Conservation (phyloP, 1,140 invertebrate genomes). For the Triops longicaudatus region DNA sequence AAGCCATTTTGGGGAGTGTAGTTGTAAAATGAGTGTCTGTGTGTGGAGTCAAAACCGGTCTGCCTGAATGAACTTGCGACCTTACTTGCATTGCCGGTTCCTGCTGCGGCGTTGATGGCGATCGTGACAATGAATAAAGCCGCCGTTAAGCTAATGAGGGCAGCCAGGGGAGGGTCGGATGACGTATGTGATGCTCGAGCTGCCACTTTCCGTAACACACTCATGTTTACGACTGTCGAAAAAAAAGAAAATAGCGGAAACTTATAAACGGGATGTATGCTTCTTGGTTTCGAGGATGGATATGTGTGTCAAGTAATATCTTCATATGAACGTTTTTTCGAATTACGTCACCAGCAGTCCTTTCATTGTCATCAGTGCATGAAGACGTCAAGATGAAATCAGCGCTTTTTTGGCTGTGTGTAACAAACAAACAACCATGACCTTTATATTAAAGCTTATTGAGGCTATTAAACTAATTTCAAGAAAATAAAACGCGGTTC, state of each 20-base stretch:
- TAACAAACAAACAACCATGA: too few species aligned
- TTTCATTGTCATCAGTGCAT: too few species aligned
- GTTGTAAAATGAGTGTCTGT: neutral
- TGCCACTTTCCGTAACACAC: neutral
- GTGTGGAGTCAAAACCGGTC: neutral
- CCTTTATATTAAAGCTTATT: too few species aligned
- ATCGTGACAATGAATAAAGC: slow-evolving; percentile 4
- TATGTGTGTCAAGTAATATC: neutral
- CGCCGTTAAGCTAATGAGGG: slow-evolving; percentile 16
- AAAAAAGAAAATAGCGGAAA: neutral
- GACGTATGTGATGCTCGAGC: neutral
- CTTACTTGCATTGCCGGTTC: slow-evolving; percentile 23
- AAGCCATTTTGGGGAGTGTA: too few species aligned
- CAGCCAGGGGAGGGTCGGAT: slow-evolving; percentile 18
- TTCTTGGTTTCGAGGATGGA: neutral
- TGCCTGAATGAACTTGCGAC: neutral
- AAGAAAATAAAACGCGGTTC: too few species aligned
- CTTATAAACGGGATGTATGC: neutral
- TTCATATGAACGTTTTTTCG: too few species aligned
- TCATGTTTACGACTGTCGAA: neutral
- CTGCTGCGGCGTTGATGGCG: slow-evolving; percentile 23
- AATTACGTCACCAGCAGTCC: too few species aligned
- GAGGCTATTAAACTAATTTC: too few species aligned
- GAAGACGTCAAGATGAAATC: too few species aligned
- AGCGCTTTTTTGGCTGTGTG: too few species aligned